Conservation (phyloP, 2,888 invertebrate genomes). For the Leptopilina syphax region DNA sequence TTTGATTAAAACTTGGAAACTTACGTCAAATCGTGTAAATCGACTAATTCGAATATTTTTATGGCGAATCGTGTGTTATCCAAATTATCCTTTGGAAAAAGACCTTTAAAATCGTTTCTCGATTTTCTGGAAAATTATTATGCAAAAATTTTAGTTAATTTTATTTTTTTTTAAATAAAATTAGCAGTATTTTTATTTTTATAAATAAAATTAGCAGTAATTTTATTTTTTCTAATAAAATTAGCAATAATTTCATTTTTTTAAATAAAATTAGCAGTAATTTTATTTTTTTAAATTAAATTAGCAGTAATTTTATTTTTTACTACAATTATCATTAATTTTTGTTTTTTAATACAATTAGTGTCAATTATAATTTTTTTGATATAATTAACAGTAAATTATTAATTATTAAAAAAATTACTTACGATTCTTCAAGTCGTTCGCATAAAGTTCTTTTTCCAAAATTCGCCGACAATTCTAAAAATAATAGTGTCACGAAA, state of each 20-base stretch:
- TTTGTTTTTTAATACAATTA: too few relatives aligned
- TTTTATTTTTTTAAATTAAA: too few relatives aligned
- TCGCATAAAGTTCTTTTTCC: neutral
- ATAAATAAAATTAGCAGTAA: too few relatives aligned
- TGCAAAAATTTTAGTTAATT: too few relatives aligned
- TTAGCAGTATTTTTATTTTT: too few relatives aligned
- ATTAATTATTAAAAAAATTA: neutral
- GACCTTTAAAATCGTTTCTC: neutral
- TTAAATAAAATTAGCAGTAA: too few relatives aligned
- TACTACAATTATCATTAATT: too few relatives aligned
- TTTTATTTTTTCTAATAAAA: too few relatives aligned
- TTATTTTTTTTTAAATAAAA: too few relatives aligned
- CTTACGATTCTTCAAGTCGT: neutral
- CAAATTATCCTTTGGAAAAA: constrained; percentile 16
- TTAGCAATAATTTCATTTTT: too few relatives aligned
- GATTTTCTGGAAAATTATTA: neutral
- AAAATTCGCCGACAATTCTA: neutral
- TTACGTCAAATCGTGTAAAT: constrained; percentile 25
- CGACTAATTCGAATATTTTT: neutral
- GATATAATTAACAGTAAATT: neutral
- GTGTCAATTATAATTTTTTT: too few relatives aligned
- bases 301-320: too few relatives aligned
- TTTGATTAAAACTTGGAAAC: neutral
- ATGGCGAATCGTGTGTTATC: neutral
- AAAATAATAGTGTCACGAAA: constrained; percentile 1